These are phyloP conservation scores for Aspidiotus destructor DNA, from an alignment of 2,888 invertebrate species.

Conservation along the genomic window DNA sequence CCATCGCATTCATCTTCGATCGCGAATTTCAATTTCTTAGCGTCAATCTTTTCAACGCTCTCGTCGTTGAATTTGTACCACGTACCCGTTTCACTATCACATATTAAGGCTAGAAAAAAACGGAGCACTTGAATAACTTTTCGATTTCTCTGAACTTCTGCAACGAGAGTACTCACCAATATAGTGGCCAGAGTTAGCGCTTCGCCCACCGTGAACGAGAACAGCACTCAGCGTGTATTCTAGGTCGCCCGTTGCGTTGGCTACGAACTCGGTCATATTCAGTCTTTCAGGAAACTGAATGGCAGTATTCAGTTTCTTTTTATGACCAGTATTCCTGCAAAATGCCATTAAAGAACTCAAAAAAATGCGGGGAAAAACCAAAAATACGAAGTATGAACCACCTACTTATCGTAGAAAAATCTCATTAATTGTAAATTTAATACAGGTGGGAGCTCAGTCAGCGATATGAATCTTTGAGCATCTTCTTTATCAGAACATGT, in stretches of 20 bases:
- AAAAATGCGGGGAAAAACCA: not conserved
- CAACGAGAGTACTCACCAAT: conserved; percentile 42
- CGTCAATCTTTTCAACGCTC: conserved; percentile 44
- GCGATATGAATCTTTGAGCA: conserved; percentile 48
- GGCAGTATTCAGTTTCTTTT: conserved; percentile 51
- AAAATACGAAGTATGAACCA: not conserved
- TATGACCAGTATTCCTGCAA: conserved; percentile 48
- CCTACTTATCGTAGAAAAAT: conserved; percentile 53
- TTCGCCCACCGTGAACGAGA: conserved; percentile 54
- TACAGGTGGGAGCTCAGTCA: conserved; percentile 49
- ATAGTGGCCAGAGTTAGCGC: conserved; percentile 58
- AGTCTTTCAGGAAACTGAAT: conserved; percentile 52
- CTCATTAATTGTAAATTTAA: conserved; percentile 53
- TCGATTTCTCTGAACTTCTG: not conserved
- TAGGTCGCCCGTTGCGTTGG: conserved; percentile 39
- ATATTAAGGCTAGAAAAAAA: conserved; percentile 44
- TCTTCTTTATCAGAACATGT: conserved; percentile 50
- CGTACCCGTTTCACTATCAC: conserved; percentile 45
- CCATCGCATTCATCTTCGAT: conserved; percentile 40
- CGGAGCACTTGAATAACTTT: not conserved
- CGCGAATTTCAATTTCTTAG: conserved; percentile 41
- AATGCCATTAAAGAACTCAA: conserved; percentile 26
- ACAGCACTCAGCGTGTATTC: conserved; percentile 54
- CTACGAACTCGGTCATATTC: conserved; percentile 48
- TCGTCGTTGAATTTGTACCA: conserved; percentile 61